Conservation (phyloP, 64 coral and sea anemone genomes). For the Orbicella faveolata region DNA sequence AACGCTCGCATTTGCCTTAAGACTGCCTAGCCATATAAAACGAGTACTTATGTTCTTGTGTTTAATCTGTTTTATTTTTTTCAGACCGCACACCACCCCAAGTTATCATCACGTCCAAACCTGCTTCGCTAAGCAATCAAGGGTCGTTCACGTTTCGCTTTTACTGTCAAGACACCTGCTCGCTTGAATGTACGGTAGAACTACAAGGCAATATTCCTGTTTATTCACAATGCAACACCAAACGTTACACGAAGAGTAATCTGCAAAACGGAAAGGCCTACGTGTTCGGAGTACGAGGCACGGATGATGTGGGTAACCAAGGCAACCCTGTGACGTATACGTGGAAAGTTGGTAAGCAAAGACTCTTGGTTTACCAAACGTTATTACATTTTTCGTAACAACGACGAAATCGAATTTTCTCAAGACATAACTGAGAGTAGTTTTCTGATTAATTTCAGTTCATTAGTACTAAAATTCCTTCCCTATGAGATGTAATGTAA, state of each 20-base stretch:
- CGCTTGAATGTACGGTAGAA: constrained; percentile 47
- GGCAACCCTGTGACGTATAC: constrained; percentile 18
- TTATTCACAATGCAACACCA: constrained; percentile 48
- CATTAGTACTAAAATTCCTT: too few relatives aligned
- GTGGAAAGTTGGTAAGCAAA: constrained; percentile 70
- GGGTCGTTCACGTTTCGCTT: constrained; percentile 44
- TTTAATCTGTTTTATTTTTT: not conserved
- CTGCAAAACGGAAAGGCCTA: constrained; percentile 53
- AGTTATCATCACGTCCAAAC: constrained; percentile 54
- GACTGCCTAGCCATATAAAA: not conserved
- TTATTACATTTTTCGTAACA: not conserved
- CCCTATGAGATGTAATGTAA: too few relatives aligned
- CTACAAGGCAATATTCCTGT: constrained; percentile 28
- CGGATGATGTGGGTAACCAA: constrained; percentile 73
- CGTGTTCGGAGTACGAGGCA: constrained; percentile 56
- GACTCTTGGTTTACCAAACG: not conserved
- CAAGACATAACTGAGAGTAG: too few relatives aligned
- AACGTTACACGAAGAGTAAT: constrained; percentile 7
- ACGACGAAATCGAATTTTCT: not conserved
- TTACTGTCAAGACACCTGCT: constrained; percentile 39
- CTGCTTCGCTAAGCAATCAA: constrained; percentile 42
- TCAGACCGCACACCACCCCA: constrained; percentile 66
- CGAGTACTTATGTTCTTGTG: not conserved
- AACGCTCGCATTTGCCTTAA: not conserved
- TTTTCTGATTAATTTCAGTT: too few relatives aligned